phyloP scores from a whole-genome alignment of 2,888 invertebrate genomes.

The Patella depressa region DNA sequence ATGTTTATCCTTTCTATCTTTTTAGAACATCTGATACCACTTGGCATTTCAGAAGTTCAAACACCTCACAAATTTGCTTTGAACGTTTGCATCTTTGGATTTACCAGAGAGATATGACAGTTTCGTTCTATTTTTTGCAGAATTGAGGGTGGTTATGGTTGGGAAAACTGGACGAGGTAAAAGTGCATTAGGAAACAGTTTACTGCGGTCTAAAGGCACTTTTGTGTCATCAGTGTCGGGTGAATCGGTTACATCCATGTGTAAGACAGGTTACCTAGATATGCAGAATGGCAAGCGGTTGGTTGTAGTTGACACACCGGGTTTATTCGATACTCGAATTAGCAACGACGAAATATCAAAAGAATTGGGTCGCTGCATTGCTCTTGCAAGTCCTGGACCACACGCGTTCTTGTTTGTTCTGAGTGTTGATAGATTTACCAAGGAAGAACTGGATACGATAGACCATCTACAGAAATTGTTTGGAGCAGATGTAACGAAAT shows the following conservation, averaged over 20 bases:
- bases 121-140: neutral
- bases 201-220: slow-evolving; percentile 13
- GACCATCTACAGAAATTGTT: slow-evolving; percentile 26
- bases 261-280: slow-evolving; percentile 14
- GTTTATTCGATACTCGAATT: slow-evolving; percentile 31
- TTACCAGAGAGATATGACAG: too few species aligned
- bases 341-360: slow-evolving; percentile 23
- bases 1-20: too few species aligned
- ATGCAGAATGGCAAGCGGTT: slow-evolving; percentile 18
- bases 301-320: slow-evolving; percentile 9
- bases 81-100: too few species aligned
- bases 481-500: slow-evolving; percentile 25
- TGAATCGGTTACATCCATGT: slow-evolving; percentile 28
- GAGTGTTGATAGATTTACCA: slow-evolving; percentile 29
- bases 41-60: too few species aligned
- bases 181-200: slow-evolving; percentile 33
- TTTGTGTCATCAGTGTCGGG: slow-evolving; percentile 25
- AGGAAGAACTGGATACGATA: slow-evolving; percentile 34
- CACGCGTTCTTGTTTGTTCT: slow-evolving; percentile 37
- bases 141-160: slow-evolving; percentile 32
- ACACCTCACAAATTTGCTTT: too few species aligned
- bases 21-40: too few species aligned
- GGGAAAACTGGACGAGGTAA: slow-evolving; percentile 35
- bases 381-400: slow-evolving; percentile 29
- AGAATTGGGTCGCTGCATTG: slow-evolving; percentile 33